Evolutionary conservation across 2,113 vertebrate genomes (phyloP), one percentile per base, ranked within the genome.

Genomic region (Cebidichthys violaceus): DNA sequence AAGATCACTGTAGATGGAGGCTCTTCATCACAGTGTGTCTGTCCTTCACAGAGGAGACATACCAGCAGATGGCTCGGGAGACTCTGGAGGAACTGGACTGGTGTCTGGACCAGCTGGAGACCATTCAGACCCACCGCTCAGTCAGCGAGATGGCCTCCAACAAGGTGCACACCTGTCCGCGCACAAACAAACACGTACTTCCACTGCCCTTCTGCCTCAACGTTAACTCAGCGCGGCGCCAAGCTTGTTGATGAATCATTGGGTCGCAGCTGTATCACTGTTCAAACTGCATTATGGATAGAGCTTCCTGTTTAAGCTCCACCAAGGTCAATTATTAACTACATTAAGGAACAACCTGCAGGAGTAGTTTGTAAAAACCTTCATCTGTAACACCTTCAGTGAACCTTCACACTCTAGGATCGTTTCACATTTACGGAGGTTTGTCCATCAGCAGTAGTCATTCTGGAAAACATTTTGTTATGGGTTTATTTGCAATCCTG

Each of bases 131-230:
- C 18, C 96, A 97, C 87, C 97, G 97, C 81, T 97, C 97, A 0
- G 97, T 98, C 92, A 97, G 97, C 29, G 97, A 98, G 85, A 98
- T 98, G 97, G 97, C 97, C 7, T 97, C 97, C 29, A 97, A 95
- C 89, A 97, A 97, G 96, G 96, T 97, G 87, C 65, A 43, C 78
- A 77, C 74, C 83, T 65, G 77, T 85, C 45, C 37, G 37, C 62
- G 77, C 64, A 77, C 68, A n/a, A n/a, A 73, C 70, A 84, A 35
- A 77, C 65, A 73, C 18, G 24, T 47, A 52, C 41, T 27, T 33
- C 60, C 59, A 24, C 33, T 33, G 13, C 61, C 27, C 31, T 15
- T 9, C 43, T 50, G 7, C 31, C 6, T 68, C 47, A 50, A 2
- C 33, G 33, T 33, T 33, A 33, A 6, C 33, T 33, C 33, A 33